phyloP scores from a whole-genome alignment of 2,888 invertebrate species.

The Cyclophora punctaria region DNA sequence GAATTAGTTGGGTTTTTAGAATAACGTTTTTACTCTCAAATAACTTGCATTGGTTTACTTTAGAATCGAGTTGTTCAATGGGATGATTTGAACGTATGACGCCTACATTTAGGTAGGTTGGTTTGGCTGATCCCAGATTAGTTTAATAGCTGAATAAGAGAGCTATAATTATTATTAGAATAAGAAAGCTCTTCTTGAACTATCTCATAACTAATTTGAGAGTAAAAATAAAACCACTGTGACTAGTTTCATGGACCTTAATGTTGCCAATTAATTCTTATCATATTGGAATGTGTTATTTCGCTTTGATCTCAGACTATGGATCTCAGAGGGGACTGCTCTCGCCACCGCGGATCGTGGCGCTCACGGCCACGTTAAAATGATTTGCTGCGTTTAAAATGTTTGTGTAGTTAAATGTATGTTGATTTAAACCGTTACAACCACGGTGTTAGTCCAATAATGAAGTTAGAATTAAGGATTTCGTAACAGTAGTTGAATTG shows the following conservation, averaged over 20 bases:
- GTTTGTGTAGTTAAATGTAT: slow-evolving; percentile 52
- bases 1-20: too few relatives aligned
- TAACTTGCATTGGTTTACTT: too few relatives aligned
- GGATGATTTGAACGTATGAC: too few relatives aligned
- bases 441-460: slow-evolving; percentile 56
- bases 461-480: slow-evolving; percentile 58
- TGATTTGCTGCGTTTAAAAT: slow-evolving; percentile 38
- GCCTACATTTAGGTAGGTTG: too few relatives aligned
- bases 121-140: too few relatives aligned
- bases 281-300: slow-evolving; percentile 2
- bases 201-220: background rate
- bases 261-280: slow-evolving; percentile 10
- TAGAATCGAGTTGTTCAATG: too few relatives aligned
- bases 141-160: too few relatives aligned
- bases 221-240: background rate
- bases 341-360: background rate
- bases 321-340: background rate
- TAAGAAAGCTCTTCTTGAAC: too few relatives aligned
- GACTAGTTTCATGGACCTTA: background rate
- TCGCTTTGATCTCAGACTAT: slow-evolving; percentile 2
- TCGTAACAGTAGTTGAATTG: slow-evolving; percentile 61
- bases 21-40: background rate
- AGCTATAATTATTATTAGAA: too few relatives aligned
- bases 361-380: slow-evolving; percentile 8
- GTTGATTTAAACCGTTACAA: slow-evolving; percentile 42